Evolutionary conservation across 1,140 invertebrate genomes (phyloP), one percentile per base, ranked within the genome.

Genomic region (Maconellicoccus hirsutus): DNA sequence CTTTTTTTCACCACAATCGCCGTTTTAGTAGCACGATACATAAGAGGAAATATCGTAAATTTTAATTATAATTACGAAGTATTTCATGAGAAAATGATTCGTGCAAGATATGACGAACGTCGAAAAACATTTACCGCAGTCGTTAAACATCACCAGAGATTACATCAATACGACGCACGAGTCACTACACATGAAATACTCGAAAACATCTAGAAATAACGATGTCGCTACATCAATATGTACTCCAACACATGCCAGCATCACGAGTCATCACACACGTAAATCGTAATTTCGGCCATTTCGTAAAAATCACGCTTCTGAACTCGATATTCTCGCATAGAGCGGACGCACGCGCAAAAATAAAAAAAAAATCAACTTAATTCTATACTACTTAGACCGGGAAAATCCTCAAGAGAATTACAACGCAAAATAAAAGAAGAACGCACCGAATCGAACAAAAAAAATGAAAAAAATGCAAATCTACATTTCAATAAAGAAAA

Each of bases 391-490:
- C 10, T 52, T 52, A 52, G 42, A 52, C 42, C 42, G 42, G 42
- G 42, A 52, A 52, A 52, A 52, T 52, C 42, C 42, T 52, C 42
- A 52, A n/a, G 42, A 52, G n/a, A 52, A 52, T 52, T 16, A 52
- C 42, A 52, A 19, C 42, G 42, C 42, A 52, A 52, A 14, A 52
- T 7, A 38, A 38, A 38, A 38, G 14, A 52, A 52, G 3, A 8
- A 52, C 16, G 42, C 42, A 52, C n/a, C 42, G n/a, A 52, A 8
- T 8, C 42, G 42, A 52, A 19, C n/a, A n/a, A 52, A 52, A 52
- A 52, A 52, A 52, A 52, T 4, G 16, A 52, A 52, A 52, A 52
- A 52, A 52, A 14, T 52, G n/a, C 10, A 52, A 38, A 52, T 52
- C 12, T 33, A 33, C 42, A 52, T 52, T 52, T 33, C 29, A 33